These are phyloP conservation scores for Planiliza haematocheilus DNA, from an alignment of 2,113 vertebrate species.

Conservation along the genomic window DNA sequence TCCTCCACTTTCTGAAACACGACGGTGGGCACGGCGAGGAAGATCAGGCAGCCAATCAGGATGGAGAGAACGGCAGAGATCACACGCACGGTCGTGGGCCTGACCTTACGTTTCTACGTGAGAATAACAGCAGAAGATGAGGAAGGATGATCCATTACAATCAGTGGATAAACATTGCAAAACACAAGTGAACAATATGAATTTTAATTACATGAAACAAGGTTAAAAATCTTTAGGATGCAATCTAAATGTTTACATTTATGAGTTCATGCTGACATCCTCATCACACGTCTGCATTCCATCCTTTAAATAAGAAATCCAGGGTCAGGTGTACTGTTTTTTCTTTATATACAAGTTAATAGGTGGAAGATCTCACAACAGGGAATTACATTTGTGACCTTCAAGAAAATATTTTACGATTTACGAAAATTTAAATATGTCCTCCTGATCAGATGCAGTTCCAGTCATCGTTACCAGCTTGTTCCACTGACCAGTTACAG, in stretches of 20 bases:
- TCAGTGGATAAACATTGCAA: not conserved
- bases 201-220: too few relatives aligned
- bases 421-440: not conserved
- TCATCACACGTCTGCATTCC: slow-evolving; percentile 8
- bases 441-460: not conserved
- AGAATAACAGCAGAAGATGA: slow-evolving; percentile 13
- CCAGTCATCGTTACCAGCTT: too few relatives aligned
- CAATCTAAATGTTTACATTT: too few relatives aligned
- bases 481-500: not conserved
- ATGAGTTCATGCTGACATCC: not conserved
- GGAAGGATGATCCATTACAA: not conserved
- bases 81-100: slow-evolving; percentile 86
- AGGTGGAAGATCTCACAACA: not conserved
- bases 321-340: too few relatives aligned
- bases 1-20: slow-evolving; percentile 88
- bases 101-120: slow-evolving; percentile 86
- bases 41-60: slow-evolving; percentile 90
- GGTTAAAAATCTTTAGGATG: too few relatives aligned
- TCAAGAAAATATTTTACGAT: too few relatives aligned
- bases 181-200: too few relatives aligned
- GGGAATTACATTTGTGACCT: not conserved
- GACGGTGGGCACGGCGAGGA: slow-evolving; percentile 88
- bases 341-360: too few relatives aligned
- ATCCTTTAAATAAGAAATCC: not conserved
- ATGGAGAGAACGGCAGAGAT: slow-evolving; percentile 91